These are phyloP conservation scores for Trachelus iudaicus DNA, from an alignment of 2,888 invertebrate species.

Conservation along the genomic window DNA sequence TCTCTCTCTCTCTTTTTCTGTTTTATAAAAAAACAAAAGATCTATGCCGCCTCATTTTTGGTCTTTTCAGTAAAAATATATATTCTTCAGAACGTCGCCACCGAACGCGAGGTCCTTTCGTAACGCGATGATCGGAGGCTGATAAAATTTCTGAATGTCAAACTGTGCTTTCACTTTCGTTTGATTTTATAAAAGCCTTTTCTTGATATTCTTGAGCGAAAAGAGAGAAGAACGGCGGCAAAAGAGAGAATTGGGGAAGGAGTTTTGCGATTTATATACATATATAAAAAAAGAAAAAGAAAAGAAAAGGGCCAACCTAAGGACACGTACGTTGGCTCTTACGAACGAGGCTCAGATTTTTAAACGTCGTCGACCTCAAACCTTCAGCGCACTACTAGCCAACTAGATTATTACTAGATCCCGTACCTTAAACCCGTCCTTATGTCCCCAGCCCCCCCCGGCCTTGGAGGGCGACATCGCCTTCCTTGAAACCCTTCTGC, in stretches of 20 bases:
- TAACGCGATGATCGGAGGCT: background rate
- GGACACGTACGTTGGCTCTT: background rate
- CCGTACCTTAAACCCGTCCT: background rate
- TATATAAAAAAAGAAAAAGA: no score
- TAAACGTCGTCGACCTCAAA: background rate
- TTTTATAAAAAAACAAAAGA: background rate
- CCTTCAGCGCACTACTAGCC: background rate
- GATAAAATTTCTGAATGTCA: background rate
- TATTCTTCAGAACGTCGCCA: background rate
- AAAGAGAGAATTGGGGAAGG: no score
- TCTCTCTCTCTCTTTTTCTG: background rate
- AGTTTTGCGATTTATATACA: background rate
- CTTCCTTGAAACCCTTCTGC: background rate
- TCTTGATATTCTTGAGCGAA: background rate
- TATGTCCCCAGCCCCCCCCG: background rate
- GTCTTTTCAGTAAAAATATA: background rate
- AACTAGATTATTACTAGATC: background rate
- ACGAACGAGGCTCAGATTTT: background rate
- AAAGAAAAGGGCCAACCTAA: background rate
- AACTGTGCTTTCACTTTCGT: background rate
- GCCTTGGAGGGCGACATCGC: background rate
- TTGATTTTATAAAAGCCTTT: background rate
- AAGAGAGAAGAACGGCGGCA: background rate
- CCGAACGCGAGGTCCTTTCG: background rate
- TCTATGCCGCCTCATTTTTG: background rate